Conservation (phyloP, 2,797 vertebrate species). For the Notolepis coatsorum region DNA sequence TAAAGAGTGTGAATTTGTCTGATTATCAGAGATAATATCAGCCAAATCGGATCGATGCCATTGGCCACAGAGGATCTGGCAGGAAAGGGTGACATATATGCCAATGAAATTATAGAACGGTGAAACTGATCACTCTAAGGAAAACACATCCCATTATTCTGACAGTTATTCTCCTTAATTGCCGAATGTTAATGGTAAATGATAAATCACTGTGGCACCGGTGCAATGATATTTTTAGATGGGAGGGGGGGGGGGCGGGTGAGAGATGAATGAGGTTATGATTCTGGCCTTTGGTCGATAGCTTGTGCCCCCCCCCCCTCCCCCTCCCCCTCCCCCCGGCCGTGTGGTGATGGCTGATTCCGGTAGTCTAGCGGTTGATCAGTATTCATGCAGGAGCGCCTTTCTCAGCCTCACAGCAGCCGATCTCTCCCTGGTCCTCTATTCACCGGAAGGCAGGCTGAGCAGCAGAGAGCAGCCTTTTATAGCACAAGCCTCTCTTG, state of each 20-base stretch:
- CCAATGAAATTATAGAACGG: conserved; percentile 48
- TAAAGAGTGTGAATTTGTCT: conserved; percentile 8
- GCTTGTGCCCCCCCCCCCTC: neutral
- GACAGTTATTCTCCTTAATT: conserved; percentile 51
- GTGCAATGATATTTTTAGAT: conserved; percentile 74
- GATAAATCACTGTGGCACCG: conserved; percentile 56
- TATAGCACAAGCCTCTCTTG: conserved; percentile 54
- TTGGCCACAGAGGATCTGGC: conserved; percentile 37
- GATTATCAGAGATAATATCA: conserved; percentile 34
- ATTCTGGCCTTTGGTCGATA: conserved; percentile 65
- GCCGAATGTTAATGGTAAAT: conserved; percentile 54
- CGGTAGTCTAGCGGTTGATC: conserved; percentile 82
- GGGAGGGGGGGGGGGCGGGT: no score
- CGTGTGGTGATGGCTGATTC: conserved; percentile 83
- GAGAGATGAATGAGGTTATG: conserved; percentile 72
- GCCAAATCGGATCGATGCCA: conserved; percentile 31
- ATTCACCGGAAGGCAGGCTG: conserved; percentile 75
- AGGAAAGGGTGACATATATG: conserved; percentile 45
- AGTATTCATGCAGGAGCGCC: conserved; percentile 86
- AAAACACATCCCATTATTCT: conserved; percentile 44
- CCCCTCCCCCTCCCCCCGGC: conserved; percentile 75
- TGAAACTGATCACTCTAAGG: conserved; percentile 50
- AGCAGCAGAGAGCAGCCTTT: conserved; percentile 74
- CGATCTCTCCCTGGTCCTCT: conserved; percentile 58
- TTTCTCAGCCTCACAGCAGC: conserved; percentile 64